Base-by-base conservation (phyloP, 2,797 vertebrate species). In the Steatocranus sp. region DNA sequence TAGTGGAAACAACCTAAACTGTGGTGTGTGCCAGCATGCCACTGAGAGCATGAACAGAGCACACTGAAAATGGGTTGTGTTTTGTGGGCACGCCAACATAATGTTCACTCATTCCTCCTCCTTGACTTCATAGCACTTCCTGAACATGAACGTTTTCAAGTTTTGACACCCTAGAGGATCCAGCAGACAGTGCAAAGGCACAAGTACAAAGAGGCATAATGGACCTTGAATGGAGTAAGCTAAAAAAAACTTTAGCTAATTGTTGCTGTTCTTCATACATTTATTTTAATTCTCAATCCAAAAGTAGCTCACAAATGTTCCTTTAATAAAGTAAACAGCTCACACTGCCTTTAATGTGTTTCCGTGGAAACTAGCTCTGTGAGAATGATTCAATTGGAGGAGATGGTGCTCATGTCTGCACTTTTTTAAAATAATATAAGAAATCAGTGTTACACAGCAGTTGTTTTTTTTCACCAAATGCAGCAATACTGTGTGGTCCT, bases 371-470 rank as follows among this genome's bases (percentile, higher is more conserved):
- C 66, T 27, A 46, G 38, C 23, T 46, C 10, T 25, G 25, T 46
- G 66, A 70, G 41, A 70, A 27, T 70, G 15, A 70, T 46, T 7
- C 15, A 18, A 0, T 30, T 73, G 23, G 38, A 43, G 38, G 63
- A 27, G 66, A 27, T 70, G 36, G 20, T 41, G 38, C 36, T 46
- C 9, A 17, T 70, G 17, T 2, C 43, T 30, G 25, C 68, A 48
- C 17, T 48, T 48, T 41, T 48, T 66, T 23, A 0, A 34, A 70
- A 27, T 70, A 46, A 46, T 70, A 18, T 46, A 30, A 73, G 9
- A 73, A n/a, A 9, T 14, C 51, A 0, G 23, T 10, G 0, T 41
- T 43, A 76, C 5, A 20, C 11, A 54, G 11, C 17, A 58, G 38
- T 4, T 76, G 12, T 4, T 18, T 12, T 43, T 43, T n/a, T 3